Evolutionary conservation across 1,140 invertebrate genomes (phyloP).

Genomic region (Atta cephalotes): DNA sequence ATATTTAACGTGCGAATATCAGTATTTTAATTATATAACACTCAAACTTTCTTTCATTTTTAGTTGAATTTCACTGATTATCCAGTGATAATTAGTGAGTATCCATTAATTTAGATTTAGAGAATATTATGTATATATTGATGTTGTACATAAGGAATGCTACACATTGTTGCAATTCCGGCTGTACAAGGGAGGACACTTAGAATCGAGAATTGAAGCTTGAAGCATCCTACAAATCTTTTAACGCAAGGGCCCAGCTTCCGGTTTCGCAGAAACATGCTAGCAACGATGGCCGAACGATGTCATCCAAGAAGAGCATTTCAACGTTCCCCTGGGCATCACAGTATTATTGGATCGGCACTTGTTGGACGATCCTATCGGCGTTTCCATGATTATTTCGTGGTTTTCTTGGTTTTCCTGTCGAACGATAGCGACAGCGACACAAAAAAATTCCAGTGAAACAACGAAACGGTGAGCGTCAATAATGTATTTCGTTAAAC

Average conservation of each 20-base stretch:
- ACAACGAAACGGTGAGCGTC: neutral
- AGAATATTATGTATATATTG: neutral
- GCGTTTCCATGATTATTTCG: constrained; percentile 38
- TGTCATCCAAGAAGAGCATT: constrained; percentile 72
- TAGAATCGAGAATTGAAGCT: constrained; percentile 62
- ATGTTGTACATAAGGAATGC: neutral
- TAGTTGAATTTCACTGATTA: too few relatives aligned
- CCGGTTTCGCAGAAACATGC: constrained; percentile 64
- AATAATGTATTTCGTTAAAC: constrained; percentile 6
- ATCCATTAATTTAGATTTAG: too few relatives aligned
- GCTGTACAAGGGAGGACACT: constrained; percentile 80
- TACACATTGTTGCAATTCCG: neutral
- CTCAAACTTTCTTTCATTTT: too few relatives aligned
- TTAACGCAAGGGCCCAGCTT: constrained; percentile 63
- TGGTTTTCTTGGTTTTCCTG: constrained; percentile 13
- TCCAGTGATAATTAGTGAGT: too few relatives aligned
- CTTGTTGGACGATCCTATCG: constrained; percentile 29
- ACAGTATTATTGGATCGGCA: constrained; percentile 62
- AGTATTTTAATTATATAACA: too few relatives aligned
- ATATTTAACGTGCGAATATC: too few relatives aligned
- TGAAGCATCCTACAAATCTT: constrained; percentile 72
- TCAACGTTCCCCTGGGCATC: constrained; percentile 33
- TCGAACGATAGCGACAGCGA: neutral
- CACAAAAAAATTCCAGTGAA: constrained; percentile 12
- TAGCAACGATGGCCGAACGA: constrained; percentile 69